These are phyloP conservation scores for Scrobipalpa atriplicella DNA, from an alignment of 2,888 invertebrate genomes.

Conservation along the genomic window DNA sequence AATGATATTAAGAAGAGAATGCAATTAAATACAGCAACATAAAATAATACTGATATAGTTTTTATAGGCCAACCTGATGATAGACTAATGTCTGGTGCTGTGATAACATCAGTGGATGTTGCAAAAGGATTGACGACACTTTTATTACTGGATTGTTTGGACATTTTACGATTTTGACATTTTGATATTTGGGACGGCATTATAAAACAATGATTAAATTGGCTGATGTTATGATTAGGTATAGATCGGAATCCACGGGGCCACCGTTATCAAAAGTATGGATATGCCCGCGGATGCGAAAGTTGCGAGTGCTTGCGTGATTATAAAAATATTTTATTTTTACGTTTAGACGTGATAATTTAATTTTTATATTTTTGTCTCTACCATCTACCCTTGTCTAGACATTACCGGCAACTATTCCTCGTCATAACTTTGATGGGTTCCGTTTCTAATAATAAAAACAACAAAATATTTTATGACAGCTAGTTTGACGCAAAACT, in stretches of 20 bases:
- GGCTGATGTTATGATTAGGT: no score
- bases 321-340: no score
- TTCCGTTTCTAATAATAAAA: neutral
- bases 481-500: neutral
- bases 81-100: neutral
- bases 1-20: no score
- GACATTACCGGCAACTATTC: no score
- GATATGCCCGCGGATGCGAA: no score
- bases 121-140: slow-evolving; percentile 11
- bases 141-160: slow-evolving; percentile 6
- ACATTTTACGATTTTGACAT: slow-evolving; percentile 2
- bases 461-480: neutral
- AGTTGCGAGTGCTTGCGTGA: no score
- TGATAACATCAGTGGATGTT: slow-evolving; percentile 6
- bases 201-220: neutral
- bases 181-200: neutral
- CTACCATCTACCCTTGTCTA: no score
- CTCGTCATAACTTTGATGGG: no score
- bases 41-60: slow-evolving; percentile 2
- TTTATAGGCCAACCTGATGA: slow-evolving; percentile 1
- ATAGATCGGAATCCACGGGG: no score
- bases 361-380: no score
- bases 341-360: no score
- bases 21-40: neutral
- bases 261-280: no score